Percentiles rank a stretch among this genome's conserved stretches.
These are phyloP conservation scores for Phaethon lepturus DNA, from an alignment of 2,113 vertebrate genomes.

Conservation along the genomic window DNA sequence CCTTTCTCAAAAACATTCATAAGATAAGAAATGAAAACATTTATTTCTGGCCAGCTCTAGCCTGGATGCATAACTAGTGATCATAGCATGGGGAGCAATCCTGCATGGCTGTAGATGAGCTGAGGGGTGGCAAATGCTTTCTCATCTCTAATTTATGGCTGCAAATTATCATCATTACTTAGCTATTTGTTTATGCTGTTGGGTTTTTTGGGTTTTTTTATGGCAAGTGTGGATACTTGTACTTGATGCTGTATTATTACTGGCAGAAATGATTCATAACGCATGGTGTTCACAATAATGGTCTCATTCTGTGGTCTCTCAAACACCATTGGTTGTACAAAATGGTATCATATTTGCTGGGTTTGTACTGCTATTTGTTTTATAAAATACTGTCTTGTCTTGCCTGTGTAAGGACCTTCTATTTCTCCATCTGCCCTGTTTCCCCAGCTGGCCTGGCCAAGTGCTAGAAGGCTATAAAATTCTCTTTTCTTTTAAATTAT, in stretches of 20 bases:
- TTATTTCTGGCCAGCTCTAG: not conserved
- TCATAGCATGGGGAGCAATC: not conserved
- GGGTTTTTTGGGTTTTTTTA: not conserved
- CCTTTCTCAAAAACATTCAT: not conserved
- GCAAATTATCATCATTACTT: slow-evolving; percentile 14
- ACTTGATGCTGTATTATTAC: not conserved
- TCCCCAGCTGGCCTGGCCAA: slow-evolving; percentile 19
- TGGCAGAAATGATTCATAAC: not conserved
- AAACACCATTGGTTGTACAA: not conserved
- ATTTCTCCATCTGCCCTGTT: slow-evolving; percentile 6
- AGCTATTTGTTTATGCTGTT: not conserved
- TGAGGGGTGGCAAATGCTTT: not conserved
- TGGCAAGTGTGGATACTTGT: not conserved
- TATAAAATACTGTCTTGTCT: not conserved
- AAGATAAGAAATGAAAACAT: not conserved
- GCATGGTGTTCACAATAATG: not conserved
- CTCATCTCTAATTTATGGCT: not conserved
- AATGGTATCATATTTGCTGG: not conserved
- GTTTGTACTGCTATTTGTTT: not conserved
- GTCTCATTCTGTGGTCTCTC: not conserved
- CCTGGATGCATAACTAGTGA: not conserved
- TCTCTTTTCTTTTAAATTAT: slow-evolving; percentile 12
- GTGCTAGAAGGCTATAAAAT: not conserved
- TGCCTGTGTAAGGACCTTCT: not conserved
- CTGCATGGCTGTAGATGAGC: not conserved